phyloP scores from a whole-genome alignment of 2,888 invertebrate species.

The Amorpha juglandis region DNA sequence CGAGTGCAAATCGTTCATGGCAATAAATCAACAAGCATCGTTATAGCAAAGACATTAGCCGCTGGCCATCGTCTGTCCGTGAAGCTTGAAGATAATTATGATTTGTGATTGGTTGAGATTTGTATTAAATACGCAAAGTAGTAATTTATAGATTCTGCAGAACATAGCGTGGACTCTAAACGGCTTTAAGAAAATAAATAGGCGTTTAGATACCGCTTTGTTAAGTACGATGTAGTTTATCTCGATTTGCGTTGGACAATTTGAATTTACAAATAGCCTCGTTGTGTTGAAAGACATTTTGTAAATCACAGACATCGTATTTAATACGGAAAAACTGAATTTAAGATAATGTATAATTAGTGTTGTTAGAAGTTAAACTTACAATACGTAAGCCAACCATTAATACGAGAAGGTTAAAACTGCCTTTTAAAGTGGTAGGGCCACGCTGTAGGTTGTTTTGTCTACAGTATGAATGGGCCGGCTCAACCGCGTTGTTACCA shows the following conservation, averaged over 20 bases:
- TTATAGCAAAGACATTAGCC: constrained; percentile 55
- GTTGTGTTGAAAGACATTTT: no score
- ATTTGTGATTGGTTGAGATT: constrained; percentile 53
- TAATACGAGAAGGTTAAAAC: no score
- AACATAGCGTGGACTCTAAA: constrained; percentile 3
- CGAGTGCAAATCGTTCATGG: constrained; percentile 8
- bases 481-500: no score
- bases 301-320: no score
- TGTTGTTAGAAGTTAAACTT: no score
- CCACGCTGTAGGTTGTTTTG: no score
- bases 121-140: constrained; percentile 25
- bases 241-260: background rate
- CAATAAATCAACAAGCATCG: constrained; percentile 61
- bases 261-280: no score
- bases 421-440: no score
- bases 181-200: constrained; percentile 16
- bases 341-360: no score
- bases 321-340: no score
- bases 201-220: background rate
- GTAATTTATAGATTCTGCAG: constrained; percentile 15
- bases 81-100: constrained; percentile 58
- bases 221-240: background rate
- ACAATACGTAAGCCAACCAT: no score
- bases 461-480: no score
- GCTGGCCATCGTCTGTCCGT: constrained; percentile 43